These are phyloP conservation scores for Himalopsyche japonica DNA, from an alignment of 2,888 invertebrate species.

Conservation along the genomic window DNA sequence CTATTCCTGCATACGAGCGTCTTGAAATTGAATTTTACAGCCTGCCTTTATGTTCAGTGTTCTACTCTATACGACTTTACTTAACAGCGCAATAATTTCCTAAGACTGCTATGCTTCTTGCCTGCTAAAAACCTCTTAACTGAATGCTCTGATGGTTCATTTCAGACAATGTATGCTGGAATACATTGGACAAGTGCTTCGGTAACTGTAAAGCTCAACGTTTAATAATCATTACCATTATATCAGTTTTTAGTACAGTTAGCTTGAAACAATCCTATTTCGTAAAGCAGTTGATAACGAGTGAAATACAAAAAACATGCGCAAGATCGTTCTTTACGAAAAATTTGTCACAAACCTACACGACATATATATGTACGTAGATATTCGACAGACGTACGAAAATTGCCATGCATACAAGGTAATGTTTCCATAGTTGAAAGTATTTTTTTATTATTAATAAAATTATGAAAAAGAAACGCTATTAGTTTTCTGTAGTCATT, in stretches of 20 bases:
- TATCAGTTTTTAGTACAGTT: not conserved
- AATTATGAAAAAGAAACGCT: too few relatives aligned
- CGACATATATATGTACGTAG: too few relatives aligned
- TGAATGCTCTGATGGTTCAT: not conserved
- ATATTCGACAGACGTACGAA: too few relatives aligned
- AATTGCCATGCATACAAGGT: too few relatives aligned
- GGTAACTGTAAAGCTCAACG: not conserved
- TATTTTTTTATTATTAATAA: too few relatives aligned
- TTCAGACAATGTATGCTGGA: not conserved
- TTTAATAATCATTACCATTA: not conserved
- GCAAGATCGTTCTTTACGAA: too few relatives aligned
- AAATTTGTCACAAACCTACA: too few relatives aligned
- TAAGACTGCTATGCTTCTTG: not conserved
- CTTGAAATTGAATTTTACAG: constrained; percentile 1
- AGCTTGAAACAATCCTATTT: too few relatives aligned
- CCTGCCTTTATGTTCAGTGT: not conserved
- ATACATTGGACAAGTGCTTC: not conserved
- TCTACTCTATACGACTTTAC: not conserved
- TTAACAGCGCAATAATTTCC: not conserved
- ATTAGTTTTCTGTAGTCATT: too few relatives aligned
- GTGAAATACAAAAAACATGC: too few relatives aligned
- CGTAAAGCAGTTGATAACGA: too few relatives aligned
- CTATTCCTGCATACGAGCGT: not conserved
- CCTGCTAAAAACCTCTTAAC: not conserved
- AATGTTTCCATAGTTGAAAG: too few relatives aligned